phyloP scores from a whole-genome alignment of 2,888 invertebrate genomes.

The Smittia aterrima region DNA sequence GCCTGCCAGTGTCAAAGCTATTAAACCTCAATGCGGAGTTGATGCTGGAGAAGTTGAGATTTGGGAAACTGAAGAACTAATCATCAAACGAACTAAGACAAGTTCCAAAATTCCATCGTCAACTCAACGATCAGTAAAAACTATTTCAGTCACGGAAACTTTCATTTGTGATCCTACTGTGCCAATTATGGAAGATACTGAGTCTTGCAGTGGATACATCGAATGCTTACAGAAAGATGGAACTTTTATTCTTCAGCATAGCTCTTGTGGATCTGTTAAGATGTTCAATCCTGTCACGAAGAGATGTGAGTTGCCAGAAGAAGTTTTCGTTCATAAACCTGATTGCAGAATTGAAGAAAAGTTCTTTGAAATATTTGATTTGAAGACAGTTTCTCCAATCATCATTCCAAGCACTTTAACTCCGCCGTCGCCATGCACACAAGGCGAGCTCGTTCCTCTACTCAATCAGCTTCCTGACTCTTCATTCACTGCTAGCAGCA shows the following conservation, averaged over 20 bases:
- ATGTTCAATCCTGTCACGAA: constrained; percentile 65
- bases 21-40: constrained; percentile 62
- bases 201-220: constrained; percentile 67
- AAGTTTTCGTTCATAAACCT: neutral
- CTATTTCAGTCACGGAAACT: neutral
- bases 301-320: neutral
- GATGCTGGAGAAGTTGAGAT: constrained; percentile 41
- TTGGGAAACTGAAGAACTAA: constrained; percentile 1
- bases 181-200: constrained; percentile 62
- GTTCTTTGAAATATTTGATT: neutral
- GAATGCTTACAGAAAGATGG: constrained; percentile 64
- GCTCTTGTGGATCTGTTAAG: constrained; percentile 64
- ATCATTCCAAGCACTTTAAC: constrained; percentile 49
- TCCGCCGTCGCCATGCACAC: constrained; percentile 55
- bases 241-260: constrained; percentile 58
- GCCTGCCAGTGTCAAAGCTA: constrained; percentile 58
- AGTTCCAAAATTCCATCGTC: constrained; percentile 27
- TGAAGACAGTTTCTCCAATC: constrained; percentile 13
- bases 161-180: constrained; percentile 53
- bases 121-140: constrained; percentile 39
- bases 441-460: constrained; percentile 51
- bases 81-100: neutral
- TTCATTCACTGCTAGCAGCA: constrained; percentile 62
- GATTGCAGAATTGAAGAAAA: neutral
- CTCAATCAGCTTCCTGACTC: constrained; percentile 58